phyloP scores from a whole-genome alignment of 2,797 vertebrate species.

The Hipposideros larvatus region DNA sequence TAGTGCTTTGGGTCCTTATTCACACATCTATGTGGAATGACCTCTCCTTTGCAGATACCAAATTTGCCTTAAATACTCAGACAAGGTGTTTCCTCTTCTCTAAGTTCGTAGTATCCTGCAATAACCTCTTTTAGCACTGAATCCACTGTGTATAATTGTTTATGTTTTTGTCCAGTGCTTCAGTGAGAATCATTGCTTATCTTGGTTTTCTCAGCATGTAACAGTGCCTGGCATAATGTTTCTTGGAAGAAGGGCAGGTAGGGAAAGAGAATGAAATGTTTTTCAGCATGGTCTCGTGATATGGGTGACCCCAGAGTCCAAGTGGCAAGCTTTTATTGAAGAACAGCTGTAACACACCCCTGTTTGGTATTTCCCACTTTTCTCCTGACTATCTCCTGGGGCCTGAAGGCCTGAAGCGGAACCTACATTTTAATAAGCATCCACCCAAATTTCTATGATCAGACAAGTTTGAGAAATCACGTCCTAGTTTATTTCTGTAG shows the following conservation, averaged over 20 bases:
- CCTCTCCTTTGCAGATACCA: neutral
- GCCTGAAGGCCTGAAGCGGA: neutral
- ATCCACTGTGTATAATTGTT: neutral
- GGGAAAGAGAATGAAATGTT: neutral
- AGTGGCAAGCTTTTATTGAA: neutral
- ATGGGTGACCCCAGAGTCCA: neutral
- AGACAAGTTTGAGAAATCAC: neutral
- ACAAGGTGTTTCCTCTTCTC: neutral
- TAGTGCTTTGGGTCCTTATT: neutral
- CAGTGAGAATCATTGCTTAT: conserved; percentile 2
- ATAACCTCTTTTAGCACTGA: neutral
- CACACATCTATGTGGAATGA: neutral
- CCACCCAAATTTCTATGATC: neutral
- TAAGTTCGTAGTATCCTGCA: neutral
- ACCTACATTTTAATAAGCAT: neutral
- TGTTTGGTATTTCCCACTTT: neutral
- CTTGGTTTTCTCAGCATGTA: neutral
- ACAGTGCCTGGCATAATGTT: neutral
- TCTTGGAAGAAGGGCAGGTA: neutral
- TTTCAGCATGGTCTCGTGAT: neutral
- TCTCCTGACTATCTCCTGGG: neutral
- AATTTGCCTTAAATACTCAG: neutral
- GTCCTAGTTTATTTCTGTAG: neutral
- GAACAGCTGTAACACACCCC: neutral
- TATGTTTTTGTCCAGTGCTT: neutral